Base-by-base conservation (phyloP, 2,113 vertebrate genomes). In the Notarius lentiginosus region DNA sequence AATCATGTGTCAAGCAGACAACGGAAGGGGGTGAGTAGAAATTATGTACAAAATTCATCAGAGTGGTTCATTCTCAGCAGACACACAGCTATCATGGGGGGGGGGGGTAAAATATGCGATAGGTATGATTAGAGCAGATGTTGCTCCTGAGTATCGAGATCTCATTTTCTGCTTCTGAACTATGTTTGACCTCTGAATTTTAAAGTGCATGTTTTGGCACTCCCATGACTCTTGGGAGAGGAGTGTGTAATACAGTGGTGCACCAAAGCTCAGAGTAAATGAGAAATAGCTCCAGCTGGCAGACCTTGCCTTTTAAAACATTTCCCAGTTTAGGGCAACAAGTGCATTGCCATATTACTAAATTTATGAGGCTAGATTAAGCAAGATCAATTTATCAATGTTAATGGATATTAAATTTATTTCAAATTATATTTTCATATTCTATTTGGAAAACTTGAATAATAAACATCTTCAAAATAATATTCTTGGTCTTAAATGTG, bases 1-100 rank as follows among this genome's bases (percentile, higher is more conserved):
- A 88, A 89, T 87, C 83, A 87, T 77, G 51, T 82, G 87, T 82
- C 87, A 91, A 81, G 55, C 60, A 27, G 20, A 90, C 87, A 90
- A 88, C 84, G 51, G 66, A 55, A 65, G 55, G 24, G 27, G 86
- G 22, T 27, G 79, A 88, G 87, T 61, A 84, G 51, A 89, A 86
- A 85, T 86, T 65, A 81, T 84, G 81, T 83, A 65, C 61, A 86
- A 86, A 58, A 87, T 87, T 86, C 49, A 81, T 68, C 81, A 82
- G 70, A 51, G 18, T 34, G 72, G 81, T 60, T 86, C 72, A 87
- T 87, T 82, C 66, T 81, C 30, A 84, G 0, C 75, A 75, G 82
- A 65, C 66, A 82, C 30, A 15, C 15, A 56, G 41, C 70, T 27
- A 80, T 79, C 22, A 41, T 63, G 9, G n/a, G 47, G 56, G 34